A percentile compares a stretch with the other conserved stretches of the same genome.
Conservation (phyloP, 2,113 vertebrate species). For the Natator depressus region DNA sequence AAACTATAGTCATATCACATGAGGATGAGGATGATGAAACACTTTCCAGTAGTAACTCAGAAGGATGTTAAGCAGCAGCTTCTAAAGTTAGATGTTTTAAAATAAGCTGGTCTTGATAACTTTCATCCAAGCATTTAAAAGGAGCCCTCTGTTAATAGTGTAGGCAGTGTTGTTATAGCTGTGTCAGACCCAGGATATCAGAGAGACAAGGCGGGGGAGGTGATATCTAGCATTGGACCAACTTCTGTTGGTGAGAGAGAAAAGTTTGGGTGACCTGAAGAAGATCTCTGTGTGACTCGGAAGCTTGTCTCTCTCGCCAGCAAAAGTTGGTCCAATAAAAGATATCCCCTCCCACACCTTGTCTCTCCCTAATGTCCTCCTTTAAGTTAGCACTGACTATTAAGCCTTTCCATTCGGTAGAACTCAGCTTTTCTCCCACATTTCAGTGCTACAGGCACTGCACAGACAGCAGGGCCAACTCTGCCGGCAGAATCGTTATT, state of each 20-base stretch:
- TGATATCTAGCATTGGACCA: not conserved
- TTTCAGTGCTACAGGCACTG: not conserved
- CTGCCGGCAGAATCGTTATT: conserved; percentile 20
- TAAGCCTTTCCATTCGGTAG: fast-evolving
- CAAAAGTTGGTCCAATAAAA: not conserved
- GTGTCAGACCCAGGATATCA: not conserved
- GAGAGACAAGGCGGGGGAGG: not conserved
- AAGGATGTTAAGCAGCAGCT: not conserved
- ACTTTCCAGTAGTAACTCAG: not conserved
- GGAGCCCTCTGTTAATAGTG: not conserved
- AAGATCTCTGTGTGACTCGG: not conserved
- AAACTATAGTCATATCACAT: not conserved
- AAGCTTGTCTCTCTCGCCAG: not conserved
- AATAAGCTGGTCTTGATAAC: not conserved
- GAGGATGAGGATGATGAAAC: not conserved
- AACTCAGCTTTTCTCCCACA: not conserved
- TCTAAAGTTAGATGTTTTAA: not conserved
- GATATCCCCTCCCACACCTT: not conserved
- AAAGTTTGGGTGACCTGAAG: not conserved
- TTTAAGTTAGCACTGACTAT: fast-evolving
- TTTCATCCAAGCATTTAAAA: not conserved
- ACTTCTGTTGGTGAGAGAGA: not conserved
- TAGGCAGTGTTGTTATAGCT: not conserved
- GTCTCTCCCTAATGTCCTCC: not conserved
- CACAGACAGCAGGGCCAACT: conserved; percentile 16